Evolutionary conservation across 2,797 vertebrate species (phyloP).

Genomic region (Lithobates sylvaticus): DNA sequence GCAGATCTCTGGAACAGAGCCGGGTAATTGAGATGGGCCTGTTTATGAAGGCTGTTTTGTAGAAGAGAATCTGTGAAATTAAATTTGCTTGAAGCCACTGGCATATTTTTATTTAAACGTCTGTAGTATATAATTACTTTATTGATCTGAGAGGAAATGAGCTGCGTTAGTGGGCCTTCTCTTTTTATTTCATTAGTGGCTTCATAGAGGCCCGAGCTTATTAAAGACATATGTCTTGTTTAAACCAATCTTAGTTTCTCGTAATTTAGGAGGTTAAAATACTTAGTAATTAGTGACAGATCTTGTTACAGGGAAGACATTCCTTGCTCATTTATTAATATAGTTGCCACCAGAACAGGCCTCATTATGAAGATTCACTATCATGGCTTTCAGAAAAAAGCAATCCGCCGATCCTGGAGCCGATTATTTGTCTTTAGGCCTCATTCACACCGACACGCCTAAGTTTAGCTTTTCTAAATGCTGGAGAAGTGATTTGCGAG

Average conservation of each 20-base stretch:
- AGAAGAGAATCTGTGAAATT: conserved; percentile 61
- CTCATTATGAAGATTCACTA: conserved; percentile 43
- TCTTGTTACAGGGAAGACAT: conserved; percentile 60
- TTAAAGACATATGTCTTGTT: conserved; percentile 61
- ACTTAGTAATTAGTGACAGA: conserved; percentile 63
- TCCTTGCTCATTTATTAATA: conserved; percentile 61
- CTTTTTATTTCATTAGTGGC: conserved; percentile 60
- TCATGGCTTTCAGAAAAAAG: conserved; percentile 35
- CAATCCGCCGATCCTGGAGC: neutral
- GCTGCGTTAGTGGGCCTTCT: conserved; percentile 55
- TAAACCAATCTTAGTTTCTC: conserved; percentile 60
- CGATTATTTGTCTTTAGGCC: conserved; percentile 1
- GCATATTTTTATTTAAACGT: conserved; percentile 64
- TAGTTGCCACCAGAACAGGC: conserved; percentile 60
- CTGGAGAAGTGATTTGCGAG: too few relatives aligned
- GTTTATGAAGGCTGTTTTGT: conserved; percentile 57
- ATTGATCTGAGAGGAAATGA: conserved; percentile 63
- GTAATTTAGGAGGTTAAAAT: conserved; percentile 63
- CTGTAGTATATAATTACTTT: conserved; percentile 63
- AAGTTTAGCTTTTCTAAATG: too few relatives aligned
- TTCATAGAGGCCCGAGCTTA: conserved; percentile 60
- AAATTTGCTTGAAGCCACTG: conserved; percentile 62
- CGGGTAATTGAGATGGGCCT: conserved; percentile 58
- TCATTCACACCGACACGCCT: too few relatives aligned
- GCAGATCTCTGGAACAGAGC: conserved; percentile 56